Evolutionary conservation across 2,113 vertebrate species (phyloP).

Genomic region (Forbesichthys agassizii): DNA sequence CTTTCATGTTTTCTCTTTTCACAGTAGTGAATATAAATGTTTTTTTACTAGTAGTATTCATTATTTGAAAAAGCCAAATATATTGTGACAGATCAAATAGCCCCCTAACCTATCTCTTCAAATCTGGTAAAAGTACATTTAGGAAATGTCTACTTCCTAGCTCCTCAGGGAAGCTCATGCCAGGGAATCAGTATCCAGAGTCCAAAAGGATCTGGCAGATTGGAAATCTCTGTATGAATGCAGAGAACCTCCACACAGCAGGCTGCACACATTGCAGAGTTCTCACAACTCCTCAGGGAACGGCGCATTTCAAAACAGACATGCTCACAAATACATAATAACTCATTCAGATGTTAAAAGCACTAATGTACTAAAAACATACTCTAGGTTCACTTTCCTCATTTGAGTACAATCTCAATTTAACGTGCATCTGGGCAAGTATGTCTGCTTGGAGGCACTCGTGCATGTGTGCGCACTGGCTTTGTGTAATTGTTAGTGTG

Average conservation of each 20-base stretch:
- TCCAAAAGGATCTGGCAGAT: neutral
- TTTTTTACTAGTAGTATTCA: no score
- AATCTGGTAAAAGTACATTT: neutral
- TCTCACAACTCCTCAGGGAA: slow-evolving; percentile 16
- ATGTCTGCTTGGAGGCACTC: neutral
- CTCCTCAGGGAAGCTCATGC: neutral
- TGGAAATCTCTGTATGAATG: neutral
- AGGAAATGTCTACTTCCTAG: no score
- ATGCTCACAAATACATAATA: slow-evolving; percentile 23
- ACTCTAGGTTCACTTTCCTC: slow-evolving; percentile 19
- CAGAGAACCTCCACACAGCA: slow-evolving; percentile 6
- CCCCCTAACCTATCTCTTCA: neutral
- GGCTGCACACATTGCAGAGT: neutral
- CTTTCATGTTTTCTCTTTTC: no score
- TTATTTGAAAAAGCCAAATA: no score
- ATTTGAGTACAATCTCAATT: slow-evolving; percentile 4
- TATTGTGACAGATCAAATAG: no score
- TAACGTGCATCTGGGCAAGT: neutral
- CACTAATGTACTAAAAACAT: slow-evolving; percentile 28
- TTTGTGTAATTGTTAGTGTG: neutral
- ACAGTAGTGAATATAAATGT: no score
- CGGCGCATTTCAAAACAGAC: slow-evolving; percentile 4
- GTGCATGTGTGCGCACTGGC: slow-evolving; percentile 1
- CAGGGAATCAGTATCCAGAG: neutral
- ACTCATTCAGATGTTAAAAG: slow-evolving; percentile 28